Evolutionary conservation across 2,888 invertebrate species (phyloP).

Genomic region (Carcina quercana): DNA sequence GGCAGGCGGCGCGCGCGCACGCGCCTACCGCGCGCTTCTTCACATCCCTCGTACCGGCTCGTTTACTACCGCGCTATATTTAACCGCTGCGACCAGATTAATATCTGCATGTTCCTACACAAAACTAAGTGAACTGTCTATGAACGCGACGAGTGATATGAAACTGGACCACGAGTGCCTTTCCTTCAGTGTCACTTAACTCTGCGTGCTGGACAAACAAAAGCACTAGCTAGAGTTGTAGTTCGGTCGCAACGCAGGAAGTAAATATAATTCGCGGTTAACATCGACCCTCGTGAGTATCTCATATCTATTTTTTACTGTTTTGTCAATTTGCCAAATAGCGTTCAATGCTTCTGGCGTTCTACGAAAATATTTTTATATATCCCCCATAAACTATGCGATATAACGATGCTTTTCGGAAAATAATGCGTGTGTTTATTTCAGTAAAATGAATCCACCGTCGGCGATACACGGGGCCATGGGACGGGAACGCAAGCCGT

Average conservation of each 20-base stretch:
- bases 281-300: conserved; percentile 57
- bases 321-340: conserved; percentile 64
- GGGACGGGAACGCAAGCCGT: conserved; percentile 95
- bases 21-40: conserved; percentile 61
- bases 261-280: conserved; percentile 41
- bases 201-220: conserved; percentile 39
- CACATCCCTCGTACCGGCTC: conserved; percentile 54
- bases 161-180: conserved; percentile 42
- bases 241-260: conserved; percentile 36
- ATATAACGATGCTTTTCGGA: conserved; percentile 18
- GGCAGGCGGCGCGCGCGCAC: conserved; percentile 67
- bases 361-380: conserved; percentile 30
- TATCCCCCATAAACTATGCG: conserved; percentile 26
- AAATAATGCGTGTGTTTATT: conserved; percentile 39
- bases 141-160: conserved; percentile 45
- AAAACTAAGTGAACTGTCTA: conserved; percentile 51
- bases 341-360: conserved; percentile 30
- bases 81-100: conserved; percentile 66
- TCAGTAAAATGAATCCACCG: conserved; percentile 80
- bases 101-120: conserved; percentile 61
- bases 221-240: conserved; percentile 21
- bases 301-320: conserved; percentile 49
- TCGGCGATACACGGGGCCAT: conserved; percentile 91
- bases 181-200: conserved; percentile 33
- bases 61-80: conserved; percentile 62